These are phyloP conservation scores for Actinemys pallida DNA, from an alignment of 2,113 vertebrate genomes.

Conservation along the genomic window DNA sequence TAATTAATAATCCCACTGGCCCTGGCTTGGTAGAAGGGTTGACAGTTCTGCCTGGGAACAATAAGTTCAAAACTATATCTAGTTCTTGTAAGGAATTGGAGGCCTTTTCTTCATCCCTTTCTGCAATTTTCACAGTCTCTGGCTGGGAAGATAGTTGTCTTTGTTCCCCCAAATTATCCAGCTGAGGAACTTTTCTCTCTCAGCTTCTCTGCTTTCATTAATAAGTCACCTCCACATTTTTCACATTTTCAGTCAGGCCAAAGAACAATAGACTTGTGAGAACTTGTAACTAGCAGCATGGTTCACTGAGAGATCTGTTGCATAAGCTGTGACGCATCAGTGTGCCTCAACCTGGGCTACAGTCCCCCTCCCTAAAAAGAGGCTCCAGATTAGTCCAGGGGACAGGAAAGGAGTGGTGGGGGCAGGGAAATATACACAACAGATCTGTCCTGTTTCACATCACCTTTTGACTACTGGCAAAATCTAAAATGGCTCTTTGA, in stretches of 20 bases:
- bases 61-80: neutral
- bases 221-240: neutral
- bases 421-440: constrained; percentile 12
- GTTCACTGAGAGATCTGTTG: neutral
- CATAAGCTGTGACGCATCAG: neutral
- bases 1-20: neutral
- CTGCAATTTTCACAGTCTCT: neutral
- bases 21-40: neutral
- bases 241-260: neutral
- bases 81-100: neutral
- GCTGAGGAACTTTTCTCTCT: neutral
- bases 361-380: constrained; percentile 2
- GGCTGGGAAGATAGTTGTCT: neutral
- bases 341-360: neutral
- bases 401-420: constrained; percentile 14
- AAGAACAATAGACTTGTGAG: neutral
- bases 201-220: neutral
- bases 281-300: neutral
- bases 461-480: neutral
- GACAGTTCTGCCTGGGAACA: neutral
- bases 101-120: neutral
- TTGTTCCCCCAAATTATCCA: neutral
- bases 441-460: neutral
- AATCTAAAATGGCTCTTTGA: neutral
- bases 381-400: constrained; percentile 6